These are phyloP conservation scores for Bos javanicus DNA, from an alignment of 2,113 vertebrate species.

Conservation along the genomic window DNA sequence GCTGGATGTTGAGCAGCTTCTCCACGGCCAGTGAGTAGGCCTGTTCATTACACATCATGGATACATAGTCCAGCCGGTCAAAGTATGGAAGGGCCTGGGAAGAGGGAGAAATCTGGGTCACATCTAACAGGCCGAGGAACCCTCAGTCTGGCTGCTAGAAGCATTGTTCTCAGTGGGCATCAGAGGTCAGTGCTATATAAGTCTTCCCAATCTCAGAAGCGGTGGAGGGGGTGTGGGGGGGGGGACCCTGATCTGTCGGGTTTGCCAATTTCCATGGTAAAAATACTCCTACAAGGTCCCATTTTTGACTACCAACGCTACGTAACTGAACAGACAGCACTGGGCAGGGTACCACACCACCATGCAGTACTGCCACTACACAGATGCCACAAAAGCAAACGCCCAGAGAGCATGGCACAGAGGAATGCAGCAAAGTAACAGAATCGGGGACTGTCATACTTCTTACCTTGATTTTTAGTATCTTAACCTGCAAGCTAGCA, in stretches of 20 bases:
- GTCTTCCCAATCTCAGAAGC: not conserved
- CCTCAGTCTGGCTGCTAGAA: not conserved
- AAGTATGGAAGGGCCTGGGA: constrained; percentile 94
- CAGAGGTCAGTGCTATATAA: no score
- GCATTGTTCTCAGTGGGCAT: no score
- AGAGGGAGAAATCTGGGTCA: not conserved
- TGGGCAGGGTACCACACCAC: not conserved
- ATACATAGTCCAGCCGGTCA: constrained; percentile 96
- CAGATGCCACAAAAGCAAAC: not conserved
- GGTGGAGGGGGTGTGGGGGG: not conserved
- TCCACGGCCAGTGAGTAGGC: constrained; percentile 94
- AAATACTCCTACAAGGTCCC: not conserved
- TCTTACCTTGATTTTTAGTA: not conserved
- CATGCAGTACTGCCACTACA: not conserved
- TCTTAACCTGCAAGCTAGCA: not conserved
- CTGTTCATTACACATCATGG: constrained; percentile 98
- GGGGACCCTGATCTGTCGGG: not conserved
- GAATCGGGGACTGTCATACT: not conserved
- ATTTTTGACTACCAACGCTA: not conserved
- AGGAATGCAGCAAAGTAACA: not conserved
- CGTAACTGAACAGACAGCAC: not conserved
- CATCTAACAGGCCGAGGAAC: not conserved
- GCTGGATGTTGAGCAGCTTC: constrained; percentile 93
- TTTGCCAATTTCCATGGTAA: not conserved
- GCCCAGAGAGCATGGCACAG: not conserved